Percentiles rank a stretch among this genome's conserved stretches.
Conservation (phyloP, 1,140 invertebrate genomes). For the Drosophila lini region DNA sequence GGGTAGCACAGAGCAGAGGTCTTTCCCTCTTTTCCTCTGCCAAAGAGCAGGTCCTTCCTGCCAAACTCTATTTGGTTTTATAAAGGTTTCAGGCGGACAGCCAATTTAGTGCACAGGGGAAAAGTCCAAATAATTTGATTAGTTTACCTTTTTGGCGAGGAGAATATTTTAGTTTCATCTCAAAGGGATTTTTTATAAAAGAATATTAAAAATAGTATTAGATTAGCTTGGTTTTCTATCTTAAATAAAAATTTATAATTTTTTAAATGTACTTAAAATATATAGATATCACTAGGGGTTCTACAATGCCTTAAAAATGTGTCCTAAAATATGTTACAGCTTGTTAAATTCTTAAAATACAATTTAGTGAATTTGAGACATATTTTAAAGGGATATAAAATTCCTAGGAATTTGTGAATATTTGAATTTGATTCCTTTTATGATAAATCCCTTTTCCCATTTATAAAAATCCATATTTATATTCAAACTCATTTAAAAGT, state of each 20-base stretch:
- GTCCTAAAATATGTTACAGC: too few relatives aligned
- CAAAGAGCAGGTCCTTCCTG: slow-evolving; percentile 2
- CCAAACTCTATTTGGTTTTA: slow-evolving; percentile 23
- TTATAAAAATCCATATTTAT: background rate
- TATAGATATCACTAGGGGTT: background rate
- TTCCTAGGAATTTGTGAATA: background rate
- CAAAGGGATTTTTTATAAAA: background rate
- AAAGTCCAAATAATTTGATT: slow-evolving; percentile 13
- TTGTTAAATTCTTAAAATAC: too few relatives aligned
- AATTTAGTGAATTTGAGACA: too few relatives aligned
- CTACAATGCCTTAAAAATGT: too few relatives aligned
- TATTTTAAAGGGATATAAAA: background rate
- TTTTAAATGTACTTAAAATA: background rate
- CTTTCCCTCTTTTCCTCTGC: background rate
- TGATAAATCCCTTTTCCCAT: background rate
- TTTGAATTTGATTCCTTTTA: background rate
- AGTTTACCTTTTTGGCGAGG: background rate
- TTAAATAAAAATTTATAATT: background rate
- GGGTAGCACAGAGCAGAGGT: background rate
- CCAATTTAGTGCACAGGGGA: slow-evolving; percentile 17
- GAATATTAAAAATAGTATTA: background rate
- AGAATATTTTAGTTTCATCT: background rate
- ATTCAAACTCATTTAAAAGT: background rate
- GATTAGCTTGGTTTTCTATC: background rate
- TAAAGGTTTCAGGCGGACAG: slow-evolving; percentile 3